Percentiles rank a stretch among this genome's conserved stretches.
Evolutionary conservation across 2,888 invertebrate genomes (phyloP).

Genomic region (Drosophila conformis): DNA sequence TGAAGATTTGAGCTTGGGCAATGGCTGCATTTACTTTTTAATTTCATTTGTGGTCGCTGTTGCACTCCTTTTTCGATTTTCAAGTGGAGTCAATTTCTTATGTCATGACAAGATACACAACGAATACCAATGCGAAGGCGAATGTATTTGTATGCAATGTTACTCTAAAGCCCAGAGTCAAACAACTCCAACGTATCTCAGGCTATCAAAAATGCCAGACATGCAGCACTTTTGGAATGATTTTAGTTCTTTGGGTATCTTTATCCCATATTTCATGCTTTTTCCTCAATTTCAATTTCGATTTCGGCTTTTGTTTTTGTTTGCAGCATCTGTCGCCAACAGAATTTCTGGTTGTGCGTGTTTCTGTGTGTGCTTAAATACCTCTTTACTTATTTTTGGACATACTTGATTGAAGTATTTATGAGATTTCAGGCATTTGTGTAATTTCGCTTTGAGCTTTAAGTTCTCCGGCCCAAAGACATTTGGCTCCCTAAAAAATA

Average conservation of each 20-base stretch:
- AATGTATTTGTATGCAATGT: constrained; percentile 23
- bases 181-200: constrained; percentile 38
- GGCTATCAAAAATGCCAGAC: constrained; percentile 56
- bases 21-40: constrained; percentile 74
- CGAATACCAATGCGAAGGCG: constrained; percentile 44
- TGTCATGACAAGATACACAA: constrained; percentile 73
- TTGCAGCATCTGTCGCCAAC: constrained; percentile 50
- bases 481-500: constrained; percentile 19
- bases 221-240: constrained; percentile 38
- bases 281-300: constrained; percentile 36
- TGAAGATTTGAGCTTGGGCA: constrained; percentile 27
- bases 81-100: constrained; percentile 81
- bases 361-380: constrained; percentile 65
- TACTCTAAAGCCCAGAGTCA: constrained; percentile 47
- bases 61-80: constrained; percentile 77
- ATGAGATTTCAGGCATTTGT: constrained; percentile 82
- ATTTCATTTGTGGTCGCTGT: constrained; percentile 65
- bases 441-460: constrained; percentile 78
- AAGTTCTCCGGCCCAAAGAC: constrained; percentile 48
- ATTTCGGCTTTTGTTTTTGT: constrained; percentile 43
- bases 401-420: constrained; percentile 82
- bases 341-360: constrained; percentile 30
- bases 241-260: constrained; percentile 33
- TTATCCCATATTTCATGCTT: constrained; percentile 36
- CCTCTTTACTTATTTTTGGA: constrained; percentile 78